Conservation (phyloP, 1,140 invertebrate species). For the Rhizoglyphus robini region DNA sequence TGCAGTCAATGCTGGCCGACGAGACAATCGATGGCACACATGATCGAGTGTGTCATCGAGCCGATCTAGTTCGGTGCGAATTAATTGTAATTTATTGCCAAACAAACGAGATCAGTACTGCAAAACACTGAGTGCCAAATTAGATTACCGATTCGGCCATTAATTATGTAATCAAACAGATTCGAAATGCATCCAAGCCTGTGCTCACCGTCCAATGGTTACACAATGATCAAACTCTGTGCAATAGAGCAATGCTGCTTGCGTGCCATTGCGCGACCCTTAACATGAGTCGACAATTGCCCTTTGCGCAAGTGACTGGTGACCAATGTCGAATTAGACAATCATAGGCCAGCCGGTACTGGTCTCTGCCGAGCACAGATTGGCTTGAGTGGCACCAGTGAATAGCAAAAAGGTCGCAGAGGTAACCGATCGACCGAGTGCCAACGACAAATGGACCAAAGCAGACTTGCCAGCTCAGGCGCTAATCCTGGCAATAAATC, state of each 20-base stretch:
- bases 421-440: too few species aligned
- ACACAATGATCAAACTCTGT: background rate
- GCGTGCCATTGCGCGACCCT: too few species aligned
- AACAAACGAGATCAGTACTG: background rate
- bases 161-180: slow-evolving; percentile 5
- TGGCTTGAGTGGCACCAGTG: too few species aligned
- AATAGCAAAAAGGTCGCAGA: background rate
- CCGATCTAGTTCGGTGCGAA: background rate
- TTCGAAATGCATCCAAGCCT: too few species aligned
- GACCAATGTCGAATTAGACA: background rate
- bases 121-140: background rate
- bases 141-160: slow-evolving; percentile 2
- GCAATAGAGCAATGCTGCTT: background rate
- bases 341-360: background rate
- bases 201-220: too few species aligned
- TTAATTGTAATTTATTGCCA: slow-evolving; percentile 4
- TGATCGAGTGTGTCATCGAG: slow-evolving; percentile 3
- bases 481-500: slow-evolving; percentile 7
- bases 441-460: slow-evolving; percentile 1
- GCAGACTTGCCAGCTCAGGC: background rate
- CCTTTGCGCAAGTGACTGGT: background rate
- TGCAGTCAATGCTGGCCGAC: too few species aligned
- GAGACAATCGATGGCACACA: background rate
- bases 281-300: background rate
- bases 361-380: too few species aligned